These are phyloP conservation scores for Corythornis leucogaster DNA, from an alignment of 2,797 vertebrate genomes.

Conservation along the genomic window DNA sequence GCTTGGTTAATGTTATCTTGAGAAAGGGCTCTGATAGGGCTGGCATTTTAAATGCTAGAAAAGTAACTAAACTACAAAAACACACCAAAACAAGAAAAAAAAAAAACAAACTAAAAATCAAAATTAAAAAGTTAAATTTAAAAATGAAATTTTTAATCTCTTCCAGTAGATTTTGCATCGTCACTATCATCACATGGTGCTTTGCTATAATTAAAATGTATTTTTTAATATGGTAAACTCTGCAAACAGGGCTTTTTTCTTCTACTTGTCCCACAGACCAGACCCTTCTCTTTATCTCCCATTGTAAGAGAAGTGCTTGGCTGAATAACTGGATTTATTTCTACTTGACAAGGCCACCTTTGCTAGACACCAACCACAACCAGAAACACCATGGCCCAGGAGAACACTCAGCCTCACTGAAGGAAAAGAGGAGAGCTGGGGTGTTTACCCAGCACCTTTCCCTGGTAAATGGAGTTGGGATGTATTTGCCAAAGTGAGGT, in stretches of 20 bases:
- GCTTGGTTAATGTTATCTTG: background rate
- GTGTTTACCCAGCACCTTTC: constrained; percentile 9
- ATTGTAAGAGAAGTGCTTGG: background rate
- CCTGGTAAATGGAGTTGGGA: constrained; percentile 42
- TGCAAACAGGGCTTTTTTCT: background rate
- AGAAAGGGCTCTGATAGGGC: background rate
- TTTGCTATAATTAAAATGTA: background rate
- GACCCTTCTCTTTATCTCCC: background rate
- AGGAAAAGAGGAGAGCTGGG: background rate
- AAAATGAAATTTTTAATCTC: background rate
- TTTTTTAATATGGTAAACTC: background rate
- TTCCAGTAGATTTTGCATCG: background rate
- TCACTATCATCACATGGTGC: background rate
- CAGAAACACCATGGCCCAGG: background rate
- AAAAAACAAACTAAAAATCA: background rate
- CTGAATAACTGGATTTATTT: background rate
- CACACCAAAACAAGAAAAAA: background rate
- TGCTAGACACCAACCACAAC: background rate
- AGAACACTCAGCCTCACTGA: background rate
- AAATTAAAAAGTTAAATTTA: too few species aligned
- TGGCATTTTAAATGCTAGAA: background rate
- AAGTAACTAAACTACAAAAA: background rate
- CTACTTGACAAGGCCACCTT: background rate
- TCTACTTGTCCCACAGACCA: background rate
- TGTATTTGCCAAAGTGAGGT: constrained; percentile 13